Percentiles rank a stretch among this genome's conserved stretches.
These are phyloP conservation scores for Philhelius pedissequus DNA, from an alignment of 2,888 invertebrate genomes.

Conservation along the genomic window DNA sequence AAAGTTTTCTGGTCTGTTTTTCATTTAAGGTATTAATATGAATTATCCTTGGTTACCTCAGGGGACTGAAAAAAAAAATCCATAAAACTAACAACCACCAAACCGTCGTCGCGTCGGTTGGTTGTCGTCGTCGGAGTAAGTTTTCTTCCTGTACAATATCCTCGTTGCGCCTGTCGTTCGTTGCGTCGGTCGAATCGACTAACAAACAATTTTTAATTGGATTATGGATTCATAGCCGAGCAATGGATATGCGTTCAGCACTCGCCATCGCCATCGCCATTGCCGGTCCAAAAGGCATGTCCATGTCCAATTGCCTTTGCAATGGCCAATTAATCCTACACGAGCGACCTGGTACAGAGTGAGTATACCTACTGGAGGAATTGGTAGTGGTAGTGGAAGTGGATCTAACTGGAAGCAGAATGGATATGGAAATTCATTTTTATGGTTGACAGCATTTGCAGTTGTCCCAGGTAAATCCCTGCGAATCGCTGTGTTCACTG, in stretches of 20 bases:
- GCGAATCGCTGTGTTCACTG: conserved; percentile 15
- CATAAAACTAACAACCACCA: neutral
- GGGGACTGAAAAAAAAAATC: neutral
- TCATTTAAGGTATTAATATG: neutral
- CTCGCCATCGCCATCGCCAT: neutral
- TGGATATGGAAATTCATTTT: conserved; percentile 45
- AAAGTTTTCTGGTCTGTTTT: neutral
- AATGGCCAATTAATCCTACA: conserved; percentile 53
- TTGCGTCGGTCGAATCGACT: too few relatives aligned
- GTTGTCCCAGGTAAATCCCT: conserved; percentile 16
- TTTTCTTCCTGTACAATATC: neutral
- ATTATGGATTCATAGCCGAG: conserved; percentile 45
- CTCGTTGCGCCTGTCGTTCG: too few relatives aligned
- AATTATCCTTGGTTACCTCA: conserved; percentile 26
- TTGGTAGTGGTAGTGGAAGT: neutral
- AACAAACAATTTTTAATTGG: conserved; percentile 56
- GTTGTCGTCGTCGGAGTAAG: too few relatives aligned
- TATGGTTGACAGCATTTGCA: conserved; percentile 41
- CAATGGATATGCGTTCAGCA: conserved; percentile 20
- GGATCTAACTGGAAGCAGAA: neutral
- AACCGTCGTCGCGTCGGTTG: too few relatives aligned
- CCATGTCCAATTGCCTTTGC: conserved; percentile 58
- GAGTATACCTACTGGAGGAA: too few relatives aligned
- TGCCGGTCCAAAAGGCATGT: conserved; percentile 9
- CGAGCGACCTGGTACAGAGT: neutral